A percentile compares a stretch with the other conserved stretches of the same genome.
Conservation (phyloP, 2,113 vertebrate species). For the Polypterus senegalus region DNA sequence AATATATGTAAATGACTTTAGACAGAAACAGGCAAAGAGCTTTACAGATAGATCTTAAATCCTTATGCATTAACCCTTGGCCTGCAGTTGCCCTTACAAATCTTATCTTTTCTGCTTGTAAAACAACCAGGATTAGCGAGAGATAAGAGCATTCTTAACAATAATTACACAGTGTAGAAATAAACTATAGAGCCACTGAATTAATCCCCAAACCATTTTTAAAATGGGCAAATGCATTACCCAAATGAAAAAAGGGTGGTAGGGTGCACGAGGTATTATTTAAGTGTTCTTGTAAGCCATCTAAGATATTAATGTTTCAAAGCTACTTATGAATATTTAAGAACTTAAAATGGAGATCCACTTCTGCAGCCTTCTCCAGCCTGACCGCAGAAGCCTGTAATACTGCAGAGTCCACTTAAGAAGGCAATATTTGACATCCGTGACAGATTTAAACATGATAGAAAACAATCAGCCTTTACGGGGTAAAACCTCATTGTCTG, state of each 20-base stretch:
- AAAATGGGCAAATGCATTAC: conserved; percentile 78
- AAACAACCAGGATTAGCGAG: conserved; percentile 52
- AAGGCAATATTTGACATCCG: conserved; percentile 46
- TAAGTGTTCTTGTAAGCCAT: conserved; percentile 99
- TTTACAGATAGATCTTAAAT: conserved; percentile 11
- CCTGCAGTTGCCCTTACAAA: conserved; percentile 26
- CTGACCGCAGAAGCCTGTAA: conserved; percentile 55
- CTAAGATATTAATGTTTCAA: conserved; percentile 99
- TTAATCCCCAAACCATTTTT: conserved; percentile 71
- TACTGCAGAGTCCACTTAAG: conserved; percentile 60
- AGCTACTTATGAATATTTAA: conserved; percentile 99
- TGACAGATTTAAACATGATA: conserved; percentile 56
- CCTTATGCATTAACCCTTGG: conserved; percentile 26
- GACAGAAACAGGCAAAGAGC: not conserved
- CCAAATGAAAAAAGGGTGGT: conserved; percentile 65
- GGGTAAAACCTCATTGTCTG: conserved; percentile 19
- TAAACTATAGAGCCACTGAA: conserved; percentile 41
- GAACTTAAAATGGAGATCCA: conserved; percentile 80
- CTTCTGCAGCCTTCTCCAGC: conserved; percentile 32
- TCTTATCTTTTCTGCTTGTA: conserved; percentile 35
- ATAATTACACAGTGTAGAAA: conserved; percentile 55
- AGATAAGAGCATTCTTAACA: conserved; percentile 39
- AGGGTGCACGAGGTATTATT: conserved; percentile 76
- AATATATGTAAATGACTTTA: not conserved
- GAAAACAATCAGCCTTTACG: conserved; percentile 38